Percentiles rank a stretch among this genome's conserved stretches.
Conservation (phyloP, 2,113 vertebrate genomes). For the Petroica traversi region DNA sequence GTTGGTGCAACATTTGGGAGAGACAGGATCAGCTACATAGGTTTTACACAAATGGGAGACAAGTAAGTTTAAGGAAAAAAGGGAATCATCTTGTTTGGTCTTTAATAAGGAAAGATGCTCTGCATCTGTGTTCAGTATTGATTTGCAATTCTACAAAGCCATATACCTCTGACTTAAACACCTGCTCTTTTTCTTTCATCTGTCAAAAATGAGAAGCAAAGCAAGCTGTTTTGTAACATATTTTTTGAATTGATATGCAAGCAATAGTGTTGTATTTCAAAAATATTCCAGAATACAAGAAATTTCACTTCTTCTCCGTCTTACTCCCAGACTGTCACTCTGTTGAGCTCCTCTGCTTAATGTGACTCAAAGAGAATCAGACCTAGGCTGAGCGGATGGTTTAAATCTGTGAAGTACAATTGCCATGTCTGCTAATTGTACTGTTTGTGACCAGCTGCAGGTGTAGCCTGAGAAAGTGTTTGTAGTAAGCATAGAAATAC, state of each 20-base stretch:
- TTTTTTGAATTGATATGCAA: background rate
- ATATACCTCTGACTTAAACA: background rate
- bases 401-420: background rate
- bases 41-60: background rate
- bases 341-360: background rate
- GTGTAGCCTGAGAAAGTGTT: background rate
- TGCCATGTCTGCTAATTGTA: background rate
- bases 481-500: background rate
- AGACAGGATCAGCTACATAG: rapidly evolving
- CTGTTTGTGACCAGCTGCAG: background rate
- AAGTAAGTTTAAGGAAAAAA: background rate
- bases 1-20: background rate
- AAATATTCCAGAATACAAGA: background rate
- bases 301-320: background rate
- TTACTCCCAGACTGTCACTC: background rate
- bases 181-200: background rate
- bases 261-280: background rate
- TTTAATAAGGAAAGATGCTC: background rate
- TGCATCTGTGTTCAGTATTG: background rate
- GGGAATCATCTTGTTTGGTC: background rate
- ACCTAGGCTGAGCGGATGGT: background rate
- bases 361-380: background rate
- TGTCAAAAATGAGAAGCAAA: background rate
- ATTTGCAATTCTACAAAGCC: background rate
- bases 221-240: background rate